These are phyloP conservation scores for Hypsibius dujardini DNA, from an alignment of 1,140 invertebrate species.

Conservation along the genomic window DNA sequence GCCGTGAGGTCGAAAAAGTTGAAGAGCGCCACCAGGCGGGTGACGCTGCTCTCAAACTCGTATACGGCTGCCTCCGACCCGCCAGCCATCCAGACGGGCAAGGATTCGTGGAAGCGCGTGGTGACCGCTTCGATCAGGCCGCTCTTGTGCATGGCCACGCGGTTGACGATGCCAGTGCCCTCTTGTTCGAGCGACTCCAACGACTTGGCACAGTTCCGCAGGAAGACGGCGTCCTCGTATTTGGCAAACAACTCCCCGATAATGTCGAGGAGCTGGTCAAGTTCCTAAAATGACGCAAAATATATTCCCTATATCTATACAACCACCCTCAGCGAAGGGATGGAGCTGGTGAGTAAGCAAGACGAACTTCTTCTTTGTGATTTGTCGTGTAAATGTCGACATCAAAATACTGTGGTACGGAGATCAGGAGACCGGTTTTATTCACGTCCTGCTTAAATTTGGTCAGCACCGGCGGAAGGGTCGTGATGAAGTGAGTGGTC, in stretches of 20 bases:
- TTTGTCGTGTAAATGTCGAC: conserved; percentile 85
- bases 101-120: neutral
- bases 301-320: no score
- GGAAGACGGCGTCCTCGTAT: conserved; percentile 72
- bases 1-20: neutral
- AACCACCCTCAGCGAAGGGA: conserved; percentile 13
- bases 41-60: neutral
- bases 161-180: conserved; percentile 10
- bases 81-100: neutral
- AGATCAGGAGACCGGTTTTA: conserved; percentile 78
- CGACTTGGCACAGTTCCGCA: conserved; percentile 27
- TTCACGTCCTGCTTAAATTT: conserved; percentile 91
- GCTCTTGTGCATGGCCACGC: neutral
- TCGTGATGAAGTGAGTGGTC: conserved; percentile 87
- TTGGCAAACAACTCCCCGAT: conserved; percentile 64
- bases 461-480: conserved; percentile 66
- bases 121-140: neutral
- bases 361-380: conserved; percentile 57
- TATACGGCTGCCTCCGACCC: neutral
- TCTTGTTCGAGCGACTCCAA: neutral
- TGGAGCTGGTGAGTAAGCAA: neutral
- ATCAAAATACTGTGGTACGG: conserved; percentile 91
- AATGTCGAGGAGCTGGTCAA: conserved; percentile 59
- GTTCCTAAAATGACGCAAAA: no score
- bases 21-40: conserved; percentile 2